These are phyloP conservation scores for Stictocephala bisonia DNA, from an alignment of 2,888 invertebrate genomes.

Conservation along the genomic window DNA sequence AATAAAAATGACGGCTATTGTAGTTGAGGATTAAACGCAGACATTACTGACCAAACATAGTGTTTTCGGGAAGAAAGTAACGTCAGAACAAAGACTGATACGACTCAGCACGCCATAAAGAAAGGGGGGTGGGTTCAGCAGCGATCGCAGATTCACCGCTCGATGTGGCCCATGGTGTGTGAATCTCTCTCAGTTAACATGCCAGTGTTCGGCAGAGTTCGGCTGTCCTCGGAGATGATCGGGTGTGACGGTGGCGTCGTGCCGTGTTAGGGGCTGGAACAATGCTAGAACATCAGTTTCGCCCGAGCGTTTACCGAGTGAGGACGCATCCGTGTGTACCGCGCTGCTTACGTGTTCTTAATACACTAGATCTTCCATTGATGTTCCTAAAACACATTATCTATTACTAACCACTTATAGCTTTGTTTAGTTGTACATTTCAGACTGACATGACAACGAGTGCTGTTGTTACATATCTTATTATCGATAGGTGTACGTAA, in stretches of 20 bases:
- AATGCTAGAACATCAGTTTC: slow-evolving; percentile 9
- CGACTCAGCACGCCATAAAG: not conserved
- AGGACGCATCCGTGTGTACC: not conserved
- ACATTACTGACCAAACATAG: not conserved
- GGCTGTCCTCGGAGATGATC: slow-evolving; percentile 12
- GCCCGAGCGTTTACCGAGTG: not conserved
- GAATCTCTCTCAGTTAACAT: slow-evolving; percentile 33
- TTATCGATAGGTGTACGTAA: not conserved
- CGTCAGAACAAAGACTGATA: not conserved
- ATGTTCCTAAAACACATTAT: slow-evolving; percentile 22
- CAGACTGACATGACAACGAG: no score
- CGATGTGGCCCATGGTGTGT: slow-evolving; percentile 32
- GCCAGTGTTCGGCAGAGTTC: slow-evolving; percentile 29
- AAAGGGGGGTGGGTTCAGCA: slow-evolving; percentile 15
- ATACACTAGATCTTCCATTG: not conserved
- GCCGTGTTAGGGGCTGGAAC: not conserved
- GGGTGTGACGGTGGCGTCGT: slow-evolving; percentile 1
- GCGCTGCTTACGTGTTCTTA: slow-evolving; percentile 28
- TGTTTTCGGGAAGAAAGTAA: not conserved
- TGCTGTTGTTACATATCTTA: no score
- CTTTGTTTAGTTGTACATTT: no score
- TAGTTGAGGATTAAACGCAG: not conserved
- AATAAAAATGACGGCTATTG: not conserved
- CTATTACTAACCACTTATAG: no score
- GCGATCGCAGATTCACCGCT: slow-evolving; percentile 29